Evolutionary conservation across 2,113 vertebrate genomes (phyloP), one percentile per base, ranked within the genome.

Genomic region (Trochalopteron elliotii): DNA sequence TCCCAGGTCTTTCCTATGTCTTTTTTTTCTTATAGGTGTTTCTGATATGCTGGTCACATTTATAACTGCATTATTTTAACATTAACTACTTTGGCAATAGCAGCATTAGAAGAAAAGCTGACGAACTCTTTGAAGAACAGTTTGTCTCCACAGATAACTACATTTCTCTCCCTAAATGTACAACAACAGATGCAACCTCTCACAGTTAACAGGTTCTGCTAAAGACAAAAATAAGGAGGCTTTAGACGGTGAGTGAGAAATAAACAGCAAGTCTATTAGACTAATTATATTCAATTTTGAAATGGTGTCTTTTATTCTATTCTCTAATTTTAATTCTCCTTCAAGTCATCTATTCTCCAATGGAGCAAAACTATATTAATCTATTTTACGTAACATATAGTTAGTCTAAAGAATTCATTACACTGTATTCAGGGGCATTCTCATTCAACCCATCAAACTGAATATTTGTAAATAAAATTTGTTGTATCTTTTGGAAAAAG

Each of bases 381-480:
- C 2, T 27, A 50, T 53, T 75, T 50, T 42, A 24, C 0, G 0
- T 30, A 24, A 7, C 11, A 18, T 4, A 0, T 12, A 25, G 30
- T 65, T 68, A 45, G 59, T 65, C 33, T 33, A 61, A 85, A 83
- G 24, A 79, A 23, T 9, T 3, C 1, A 0, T 69, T 35, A 33
- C 31, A 42, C 6, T 68, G 4, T 35, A 28, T 60, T 83, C 23
- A 27, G 31, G 30, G 3, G 3, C 3, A 4, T 56, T 92, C 10
- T 11, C 16, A 44, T 37, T 69, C 23, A 37, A 18, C 12, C 22
- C 5, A 10, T 47, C 23, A 78, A 74, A 49, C 0, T 22, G 7
- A 78, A 5, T 86, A 15, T 39, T 76, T 76, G 59, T n/a, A 15
- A 3, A 3, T 11, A 49, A 77, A 14, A 4, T 7, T 33, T n/a